These are phyloP conservation scores for Teinopalpus imperialis DNA, from an alignment of 2,888 invertebrate species.

Conservation along the genomic window DNA sequence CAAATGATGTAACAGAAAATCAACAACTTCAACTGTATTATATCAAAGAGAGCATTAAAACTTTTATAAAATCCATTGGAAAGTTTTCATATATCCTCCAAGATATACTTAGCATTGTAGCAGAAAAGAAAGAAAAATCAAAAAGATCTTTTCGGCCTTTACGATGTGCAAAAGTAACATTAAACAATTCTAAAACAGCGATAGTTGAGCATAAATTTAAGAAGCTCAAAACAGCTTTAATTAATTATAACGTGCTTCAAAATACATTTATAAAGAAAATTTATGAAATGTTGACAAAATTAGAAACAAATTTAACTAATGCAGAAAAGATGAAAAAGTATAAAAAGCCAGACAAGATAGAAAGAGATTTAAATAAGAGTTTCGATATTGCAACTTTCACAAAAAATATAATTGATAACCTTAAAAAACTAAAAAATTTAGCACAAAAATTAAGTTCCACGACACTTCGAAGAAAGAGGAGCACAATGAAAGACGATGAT, in stretches of 20 bases:
- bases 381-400: conserved; percentile 46
- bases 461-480: conserved; percentile 44
- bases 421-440: conserved; percentile 54
- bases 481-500: conserved; percentile 42
- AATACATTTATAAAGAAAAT: conserved; percentile 57
- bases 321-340: conserved; percentile 9
- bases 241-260: conserved; percentile 54
- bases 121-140: conserved; percentile 28
- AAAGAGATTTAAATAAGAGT: conserved; percentile 22
- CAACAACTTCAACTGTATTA: conserved; percentile 49
- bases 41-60: conserved; percentile 51
- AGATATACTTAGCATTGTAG: conserved; percentile 49
- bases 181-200: conserved; percentile 13
- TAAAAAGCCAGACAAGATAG: conserved; percentile 1
- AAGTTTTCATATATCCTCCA: conserved; percentile 55
- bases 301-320: conserved; percentile 33
- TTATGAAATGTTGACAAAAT: conserved; percentile 43
- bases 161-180: conserved; percentile 24
- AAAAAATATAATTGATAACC: conserved; percentile 54
- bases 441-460: conserved; percentile 45
- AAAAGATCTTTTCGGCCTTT: conserved; percentile 14
- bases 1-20: conserved; percentile 38
- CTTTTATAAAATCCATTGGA: conserved; percentile 52
- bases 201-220: conserved; percentile 36
- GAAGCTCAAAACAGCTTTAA: conserved; percentile 46